Evolutionary conservation across 2,797 vertebrate species (phyloP).

Genomic region (Tinamus major): DNA sequence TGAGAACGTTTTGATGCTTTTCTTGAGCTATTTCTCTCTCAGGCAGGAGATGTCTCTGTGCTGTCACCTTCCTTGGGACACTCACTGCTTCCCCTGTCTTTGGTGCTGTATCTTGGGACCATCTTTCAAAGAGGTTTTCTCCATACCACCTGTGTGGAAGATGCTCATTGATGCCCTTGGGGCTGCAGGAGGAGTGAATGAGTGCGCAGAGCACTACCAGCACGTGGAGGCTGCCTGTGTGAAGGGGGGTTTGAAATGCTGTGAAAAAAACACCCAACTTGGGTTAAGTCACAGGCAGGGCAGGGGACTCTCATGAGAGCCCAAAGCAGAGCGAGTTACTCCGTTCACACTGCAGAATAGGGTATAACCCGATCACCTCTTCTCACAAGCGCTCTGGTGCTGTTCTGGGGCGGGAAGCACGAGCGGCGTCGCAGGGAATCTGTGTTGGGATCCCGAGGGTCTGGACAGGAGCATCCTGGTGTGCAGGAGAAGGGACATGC

Average conservation of each 20-base stretch:
- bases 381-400: not conserved
- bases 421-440: no score
- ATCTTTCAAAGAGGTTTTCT: not conserved
- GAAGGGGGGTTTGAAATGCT: no score
- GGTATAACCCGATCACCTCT: not conserved
- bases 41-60: not conserved
- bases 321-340: no score
- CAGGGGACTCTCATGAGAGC: not conserved
- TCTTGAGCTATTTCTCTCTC: not conserved
- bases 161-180: not conserved
- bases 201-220: not conserved
- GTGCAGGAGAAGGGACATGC: accelerated
- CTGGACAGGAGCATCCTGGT: not conserved
- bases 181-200: not conserved
- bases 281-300: not conserved
- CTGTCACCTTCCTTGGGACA: not conserved
- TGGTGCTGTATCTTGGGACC: not conserved
- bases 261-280: not conserved
- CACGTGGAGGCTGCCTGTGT: not conserved
- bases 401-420: no score
- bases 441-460: no score
- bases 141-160: not conserved
- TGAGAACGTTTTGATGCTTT: no score
- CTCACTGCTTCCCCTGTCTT: not conserved
- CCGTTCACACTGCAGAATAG: not conserved